Evolutionary conservation across 2,888 invertebrate genomes (phyloP), one percentile per base, ranked within the genome.

Genomic region (Sericinus montela): DNA sequence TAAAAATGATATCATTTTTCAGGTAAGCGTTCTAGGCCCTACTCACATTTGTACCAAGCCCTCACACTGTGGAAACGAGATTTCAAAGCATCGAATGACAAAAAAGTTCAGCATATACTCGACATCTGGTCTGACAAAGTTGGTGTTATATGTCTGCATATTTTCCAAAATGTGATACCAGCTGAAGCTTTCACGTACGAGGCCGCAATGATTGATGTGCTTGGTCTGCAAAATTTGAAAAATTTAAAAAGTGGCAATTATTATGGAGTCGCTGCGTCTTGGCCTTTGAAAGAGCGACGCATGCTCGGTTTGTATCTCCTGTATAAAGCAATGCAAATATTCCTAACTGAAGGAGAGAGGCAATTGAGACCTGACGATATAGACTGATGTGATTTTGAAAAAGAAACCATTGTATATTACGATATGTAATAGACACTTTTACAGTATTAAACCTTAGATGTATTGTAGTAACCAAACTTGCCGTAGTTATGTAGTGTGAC

Each of bases 111-210:
- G 49, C 91, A 92, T 47, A 98, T 99, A 52, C 73, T 97, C 9
- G 93, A 95, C 62, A 96, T 99, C 55, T 99, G 98, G 98, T 89
- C 91, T 0, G 90, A 91, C 57, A 93, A 93, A 46, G 86, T 91
- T 10, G 98, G 98, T 0, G 97, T 99, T 0, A 92, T 98, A 0
- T 97, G 97, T 49, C 85, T 98, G 1, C 96, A 97, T 63, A 91
- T 97, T 37, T 98, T 97, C 73, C 97, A 97, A 65, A 97, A 97
- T 75, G 93, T 95, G 1, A 94, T 96, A 41, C 94, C 97, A 0
- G 95, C 94, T 0, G 99, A 99, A 75, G 98, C 99, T 0, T 96
- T 94, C 60, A 97, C 97, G 0, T 89, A 98, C 55, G 99, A 99
- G 78, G 98, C 98, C 0, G 93, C 96, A 8, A 98, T 99, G 92